Evolutionary conservation across 2,113 vertebrate species (phyloP).

Genomic region (Symphodus melops): DNA sequence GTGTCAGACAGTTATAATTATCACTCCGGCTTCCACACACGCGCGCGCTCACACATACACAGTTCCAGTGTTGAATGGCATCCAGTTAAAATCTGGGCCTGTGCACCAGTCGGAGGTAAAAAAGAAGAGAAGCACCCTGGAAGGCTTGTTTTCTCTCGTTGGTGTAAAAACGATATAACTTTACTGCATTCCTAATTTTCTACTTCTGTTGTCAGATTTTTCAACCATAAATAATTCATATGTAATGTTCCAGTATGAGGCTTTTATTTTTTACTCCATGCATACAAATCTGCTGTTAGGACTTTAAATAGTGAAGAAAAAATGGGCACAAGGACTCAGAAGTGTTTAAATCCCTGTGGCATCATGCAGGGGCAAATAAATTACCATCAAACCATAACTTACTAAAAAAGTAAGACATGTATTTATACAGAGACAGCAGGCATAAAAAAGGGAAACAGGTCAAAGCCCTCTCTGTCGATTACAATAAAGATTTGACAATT

Average conservation of each 20-base stretch:
- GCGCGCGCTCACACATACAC: constrained; percentile 28
- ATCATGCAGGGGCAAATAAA: constrained; percentile 1
- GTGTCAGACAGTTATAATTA: constrained; percentile 80
- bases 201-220: constrained; percentile 68
- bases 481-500: no score
- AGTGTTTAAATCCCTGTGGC: not conserved
- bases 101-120: constrained; percentile 46
- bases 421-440: not conserved
- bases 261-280: constrained; percentile 37
- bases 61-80: constrained; percentile 51
- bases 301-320: constrained; percentile 19
- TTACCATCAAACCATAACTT: not conserved
- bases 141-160: constrained; percentile 47
- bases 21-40: constrained; percentile 61
- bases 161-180: constrained; percentile 57
- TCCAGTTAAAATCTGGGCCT: constrained; percentile 62
- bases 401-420: not conserved
- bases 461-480: no score
- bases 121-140: constrained; percentile 40
- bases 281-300: constrained; percentile 26
- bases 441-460: no score
- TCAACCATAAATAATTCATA: constrained; percentile 69
- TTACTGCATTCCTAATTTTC: constrained; percentile 67
- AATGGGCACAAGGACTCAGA: constrained; percentile 3
- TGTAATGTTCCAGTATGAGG: constrained; percentile 44